Evolutionary conservation across 2,113 vertebrate species (phyloP), one percentile per base, ranked within the genome.

Genomic region (Oxygymnocypris stewartii): DNA sequence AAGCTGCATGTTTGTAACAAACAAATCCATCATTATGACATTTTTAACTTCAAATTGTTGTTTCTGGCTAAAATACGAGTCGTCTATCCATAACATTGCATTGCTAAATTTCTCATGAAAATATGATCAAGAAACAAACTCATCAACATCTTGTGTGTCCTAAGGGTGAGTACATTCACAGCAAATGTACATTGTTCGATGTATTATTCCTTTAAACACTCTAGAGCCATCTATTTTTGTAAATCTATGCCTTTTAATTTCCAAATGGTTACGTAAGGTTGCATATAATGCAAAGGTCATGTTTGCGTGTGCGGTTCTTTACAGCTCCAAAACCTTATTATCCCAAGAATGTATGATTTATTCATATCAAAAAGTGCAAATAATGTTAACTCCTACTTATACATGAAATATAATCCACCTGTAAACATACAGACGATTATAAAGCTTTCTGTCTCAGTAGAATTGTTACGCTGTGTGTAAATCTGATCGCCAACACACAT

Each of bases 281-380:
- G 14, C 18, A 9, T 37, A 71, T 25, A n/a, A 23, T 73, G 16
- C 9, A 16, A 37, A 74, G 18, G 7, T n/a, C 20, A 74, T 28
- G 7, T 77, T 47, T 51, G n/a, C 28, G n/a, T 77, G 75, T 51
- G 42, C 75, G 1, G 16, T 5, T 51, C 25, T 78, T 6, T 20
- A 54, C 6, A 54, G 16, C 44, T 51, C 4, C 28, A 31, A 35
- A 78, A 49, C 8, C 42, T 25, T 25, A 49, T 25, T 49, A 28
- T 23, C 23, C 4, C 4, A 73, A 18, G 14, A 28, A 18, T 11
- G 9, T 31, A 28, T 49, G 14, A 49, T 16, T 25, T 11, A 13
- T 49, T 49, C 6, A 57, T 76, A 49, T 76, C n/a, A 76, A 54
- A 63, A 61, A 54, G 5, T 61, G 54, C 77, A 81, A 65, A 57